Base-by-base conservation (phyloP, 2,113 vertebrate species). In the Zosterops pallidus region DNA sequence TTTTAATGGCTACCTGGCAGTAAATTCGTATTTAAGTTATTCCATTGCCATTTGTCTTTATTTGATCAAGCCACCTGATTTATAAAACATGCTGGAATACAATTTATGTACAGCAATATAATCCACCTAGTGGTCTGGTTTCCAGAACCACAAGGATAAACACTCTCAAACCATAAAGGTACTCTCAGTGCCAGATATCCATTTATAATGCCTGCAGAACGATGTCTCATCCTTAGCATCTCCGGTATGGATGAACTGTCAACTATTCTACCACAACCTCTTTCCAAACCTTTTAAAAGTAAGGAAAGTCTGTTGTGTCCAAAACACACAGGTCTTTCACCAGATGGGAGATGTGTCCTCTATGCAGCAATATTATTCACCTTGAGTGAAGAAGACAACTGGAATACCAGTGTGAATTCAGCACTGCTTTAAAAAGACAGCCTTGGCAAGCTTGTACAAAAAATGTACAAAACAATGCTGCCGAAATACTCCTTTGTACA, bases 201-300 rank as follows among this genome's bases (percentile, higher is more conserved):
- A 75, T 94, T 95, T 90, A 72, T 92, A 96, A 88, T 70, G 31
- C 69, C 85, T 57, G 24, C 28, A 89, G 87, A 95, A 93, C 46
- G 55, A 70, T 95, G 56, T 81, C 92, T 92, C 94, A 64, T 84
- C 42, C 24, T 80, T 65, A 79, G 50, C 65, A 80, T 59, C 82
- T 52, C 85, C 6, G 25, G 86, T 96, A 95, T 93, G 83, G 95
- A 96, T 90, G 71, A 90, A 31, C 83, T 95, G 94, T 84, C 96
- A 97, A 69, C 76, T 85, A 35, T 20, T 52, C 9, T 71, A 91
- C 80, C 74, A 89, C 69, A 75, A 63, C 44, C n/a, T 71, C 26
- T 53, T 79, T 85, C 74, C n/a, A 93, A 92, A 62, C 25, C 86
- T 91, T 90, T 95, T 91, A 84, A 89, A 90, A 65, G 44, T 26